Base-by-base conservation (phyloP, 2,888 invertebrate species). In the Tiphia femorata region DNA sequence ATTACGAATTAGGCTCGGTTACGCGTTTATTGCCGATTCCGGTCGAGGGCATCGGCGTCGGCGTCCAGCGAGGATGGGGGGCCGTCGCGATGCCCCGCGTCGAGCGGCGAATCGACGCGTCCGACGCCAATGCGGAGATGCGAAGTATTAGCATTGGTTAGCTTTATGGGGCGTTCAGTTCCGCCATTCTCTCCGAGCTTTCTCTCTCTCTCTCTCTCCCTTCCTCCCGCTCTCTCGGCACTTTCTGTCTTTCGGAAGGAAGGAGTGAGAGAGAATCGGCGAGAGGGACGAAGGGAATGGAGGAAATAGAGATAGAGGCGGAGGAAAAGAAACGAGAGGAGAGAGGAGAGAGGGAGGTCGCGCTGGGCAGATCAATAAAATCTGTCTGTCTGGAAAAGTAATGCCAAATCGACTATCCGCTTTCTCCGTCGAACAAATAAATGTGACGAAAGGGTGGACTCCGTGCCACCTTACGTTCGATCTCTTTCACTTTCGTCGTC, bases 131-230 rank as follows among this genome's bases (percentile, higher is more conserved):
- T 80, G 80, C 75, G 69, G 76, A 77, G 78, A 81, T 73, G 70
- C 77, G 76, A 79, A 77, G 79, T 86, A 87, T 87, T 87, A 87
- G 86, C 86, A 86, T 87, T 86, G 86, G 86, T 86, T 86, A 85
- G 85, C 84, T 87, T 87, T 87, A 87, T 87, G 86, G 86, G 79
- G 86, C 87, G 84, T 87, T 86, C 86, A 87, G 79, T 83, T 83
- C 83, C 83, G 82, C 75, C 67, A 69, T 71, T 77, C 72, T 14
- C 33, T 67, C 63, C 64, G 61, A 58, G 60, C 64, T 59, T 58
- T 56, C 54, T 61, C 56, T 42, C 35, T 53, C 51, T 59, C 33
- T 64, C 63, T 59, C 59, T 51, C 46, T 64, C 58, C 20, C 50
- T 46, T 30, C n/a, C 29, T 38, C 38, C 20, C 30, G n/a, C n/a